Evolutionary conservation across 2,888 invertebrate species (phyloP).

Genomic region (Thereva nobilitata): DNA sequence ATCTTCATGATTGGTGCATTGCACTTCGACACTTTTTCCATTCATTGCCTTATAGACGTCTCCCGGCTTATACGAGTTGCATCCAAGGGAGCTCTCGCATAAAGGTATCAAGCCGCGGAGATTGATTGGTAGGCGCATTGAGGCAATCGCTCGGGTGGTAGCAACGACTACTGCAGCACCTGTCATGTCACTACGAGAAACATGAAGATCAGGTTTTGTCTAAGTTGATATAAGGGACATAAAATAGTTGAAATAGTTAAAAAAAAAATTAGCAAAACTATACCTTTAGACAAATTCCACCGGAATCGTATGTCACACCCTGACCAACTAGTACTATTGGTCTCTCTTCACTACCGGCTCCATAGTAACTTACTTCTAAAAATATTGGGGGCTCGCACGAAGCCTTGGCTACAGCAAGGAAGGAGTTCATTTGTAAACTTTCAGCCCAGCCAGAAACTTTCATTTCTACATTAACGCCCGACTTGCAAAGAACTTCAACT

Average conservation of each 20-base stretch:
- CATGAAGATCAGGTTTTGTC: slow-evolving; percentile 62
- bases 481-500: slow-evolving; percentile 51
- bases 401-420: slow-evolving; percentile 75
- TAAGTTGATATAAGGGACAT: background rate
- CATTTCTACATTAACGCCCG: slow-evolving; percentile 52
- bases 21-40: slow-evolving; percentile 73
- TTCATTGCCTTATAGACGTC: slow-evolving; percentile 75
- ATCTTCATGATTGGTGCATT: slow-evolving; percentile 78
- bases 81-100: slow-evolving; percentile 78
- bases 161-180: slow-evolving; percentile 79
- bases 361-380: slow-evolving; percentile 75
- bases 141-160: slow-evolving; percentile 69
- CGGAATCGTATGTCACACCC: slow-evolving; percentile 71
- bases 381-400: slow-evolving; percentile 80
- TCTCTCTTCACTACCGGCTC: slow-evolving; percentile 63
- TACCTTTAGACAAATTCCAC: slow-evolving; percentile 72
- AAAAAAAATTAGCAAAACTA: background rate
- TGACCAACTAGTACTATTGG: slow-evolving; percentile 77
- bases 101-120: slow-evolving; percentile 75
- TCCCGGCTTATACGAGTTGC: slow-evolving; percentile 74
- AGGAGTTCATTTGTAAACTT: slow-evolving; percentile 77
- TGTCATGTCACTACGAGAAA: slow-evolving; percentile 82
- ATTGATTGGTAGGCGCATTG: slow-evolving; percentile 71
- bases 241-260: background rate
- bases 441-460: slow-evolving; percentile 70